Evolutionary conservation across 2,797 vertebrate genomes (phyloP), one percentile per base, ranked within the genome.

Genomic region (Mus minutoides): DNA sequence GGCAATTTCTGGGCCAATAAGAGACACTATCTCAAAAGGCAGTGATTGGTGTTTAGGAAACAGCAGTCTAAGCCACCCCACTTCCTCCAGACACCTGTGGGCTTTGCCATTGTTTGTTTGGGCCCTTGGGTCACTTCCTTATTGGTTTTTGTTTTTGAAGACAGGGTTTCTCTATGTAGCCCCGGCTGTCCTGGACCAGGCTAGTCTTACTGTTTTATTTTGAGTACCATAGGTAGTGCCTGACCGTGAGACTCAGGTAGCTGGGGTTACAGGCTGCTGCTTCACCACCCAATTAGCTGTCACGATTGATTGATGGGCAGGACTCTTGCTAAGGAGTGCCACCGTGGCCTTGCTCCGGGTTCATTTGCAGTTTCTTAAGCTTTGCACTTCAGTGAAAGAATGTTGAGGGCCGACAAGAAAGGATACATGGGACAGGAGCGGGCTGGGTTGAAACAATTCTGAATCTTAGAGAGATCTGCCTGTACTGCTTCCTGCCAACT

Each of bases 391-490:
- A n/a, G 34, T 88, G 82, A 79, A 56, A 8, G 58, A 85, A 21
- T 54, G 71, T 77, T 19, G 49, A 64, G n/a, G n/a, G 31, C 3
- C 31, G 4, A 22, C 69, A 77, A 43, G 43, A 69, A 67, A 37
- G 60, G 26, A 29, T 6, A 6, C n/a, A 86, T 3, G 0, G 4
- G 52, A 14, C 10, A 6, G 31, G 26, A 9, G 24, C 0, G 54
- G 1, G 34, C 22, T 16, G 1, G 0, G 34, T 60, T 14, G 10
- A 85, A 60, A 43, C 46, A 60, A 77, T 78, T 86, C 31, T 24
- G 67, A 85, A 52, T 46, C 80, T 56, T 34, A 9, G 1, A 37
- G 60, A 77, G 43, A 5, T 40, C 82, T 80, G 40, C 43, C 40
- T 16, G 37, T 76, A 78, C 0, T 0, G 69, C 31, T 88, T 46